Evolutionary conservation across 2,888 invertebrate genomes (phyloP), one percentile per base, ranked within the genome.

Genomic region (Synanthedon tipuliformis): DNA sequence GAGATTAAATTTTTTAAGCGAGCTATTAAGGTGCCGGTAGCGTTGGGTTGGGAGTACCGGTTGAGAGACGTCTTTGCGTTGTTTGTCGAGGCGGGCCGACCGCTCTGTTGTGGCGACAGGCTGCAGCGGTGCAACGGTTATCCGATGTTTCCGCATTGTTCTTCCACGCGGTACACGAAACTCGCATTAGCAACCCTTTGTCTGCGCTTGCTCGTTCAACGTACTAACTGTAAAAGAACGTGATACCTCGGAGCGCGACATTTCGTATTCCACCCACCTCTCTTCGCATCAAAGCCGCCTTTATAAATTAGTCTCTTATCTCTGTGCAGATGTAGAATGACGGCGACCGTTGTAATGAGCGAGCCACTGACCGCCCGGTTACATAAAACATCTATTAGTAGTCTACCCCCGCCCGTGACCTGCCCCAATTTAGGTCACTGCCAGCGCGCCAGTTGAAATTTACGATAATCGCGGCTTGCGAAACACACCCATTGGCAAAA

Each of bases 401-500:
- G 69, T 69, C 65, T 64, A 68, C 66, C 64, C 68, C 67, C 65
- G 78, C 57, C 80, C 82, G 61, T 81, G 82, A 85, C 84, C 85
- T 75, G 64, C 71, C 73, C 61, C 73, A 75, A 84, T 76, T 75
- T 80, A 69, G 85, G 81, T 81, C 84, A 83, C 75, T 82, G 84
- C 77, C 84, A 76, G 69, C 72, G 58, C 64, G 68, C 63, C 65
- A 62, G 68, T 71, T 71, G 68, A 67, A 78, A 81, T 85, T 86
- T 83, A 86, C 83, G 84, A 83, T 83, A 74, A 84, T 77, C 79
- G 70, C 71, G 65, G 64, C 67, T 68, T 71, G 78, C 79, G 73
- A 79, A 82, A 81, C 23, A 49, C 75, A 67, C 69, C 66, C 74
- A 83, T 85, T 87, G 86, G 86, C 86, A 86, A 79, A 84, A 82